phyloP scores from a whole-genome alignment of 2,113 vertebrate genomes.

The Bolborhynchus lineola region DNA sequence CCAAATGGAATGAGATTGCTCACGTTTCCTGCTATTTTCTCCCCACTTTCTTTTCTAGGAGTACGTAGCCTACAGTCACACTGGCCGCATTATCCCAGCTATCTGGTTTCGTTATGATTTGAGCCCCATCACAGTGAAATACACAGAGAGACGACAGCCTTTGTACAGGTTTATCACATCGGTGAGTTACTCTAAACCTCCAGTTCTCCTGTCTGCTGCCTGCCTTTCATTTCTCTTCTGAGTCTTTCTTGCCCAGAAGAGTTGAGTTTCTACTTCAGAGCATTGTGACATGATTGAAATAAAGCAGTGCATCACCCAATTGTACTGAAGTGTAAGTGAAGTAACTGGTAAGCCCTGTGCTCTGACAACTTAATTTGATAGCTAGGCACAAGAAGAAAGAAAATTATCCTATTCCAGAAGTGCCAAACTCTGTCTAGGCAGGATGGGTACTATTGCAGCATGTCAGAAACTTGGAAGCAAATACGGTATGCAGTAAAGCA shows the following conservation, averaged over 20 bases:
- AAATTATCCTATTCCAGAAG: not conserved
- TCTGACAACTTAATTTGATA: not conserved
- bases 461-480: not conserved
- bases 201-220: not conserved
- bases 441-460: not conserved
- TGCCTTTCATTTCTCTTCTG: not conserved
- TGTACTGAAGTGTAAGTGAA: not conserved
- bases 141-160: conserved; percentile 94
- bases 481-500: not conserved
- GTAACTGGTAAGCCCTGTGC: not conserved
- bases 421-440: not conserved
- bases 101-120: conserved; percentile 99
- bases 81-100: conserved; percentile 94
- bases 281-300: not conserved
- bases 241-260: not conserved
- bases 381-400: not conserved
- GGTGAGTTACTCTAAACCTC: conserved; percentile 75
- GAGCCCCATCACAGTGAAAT: conserved; percentile 98
- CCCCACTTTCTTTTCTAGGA: conserved; percentile 75
- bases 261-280: not conserved
- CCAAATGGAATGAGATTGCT: not conserved
- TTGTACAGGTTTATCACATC: conserved; percentile 98
- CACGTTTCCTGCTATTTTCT: not conserved
- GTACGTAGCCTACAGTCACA: conserved; percentile 97
- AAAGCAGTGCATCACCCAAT: not conserved